Conservation (phyloP, 1,140 invertebrate species). For the Tachypleus tridentatus region DNA sequence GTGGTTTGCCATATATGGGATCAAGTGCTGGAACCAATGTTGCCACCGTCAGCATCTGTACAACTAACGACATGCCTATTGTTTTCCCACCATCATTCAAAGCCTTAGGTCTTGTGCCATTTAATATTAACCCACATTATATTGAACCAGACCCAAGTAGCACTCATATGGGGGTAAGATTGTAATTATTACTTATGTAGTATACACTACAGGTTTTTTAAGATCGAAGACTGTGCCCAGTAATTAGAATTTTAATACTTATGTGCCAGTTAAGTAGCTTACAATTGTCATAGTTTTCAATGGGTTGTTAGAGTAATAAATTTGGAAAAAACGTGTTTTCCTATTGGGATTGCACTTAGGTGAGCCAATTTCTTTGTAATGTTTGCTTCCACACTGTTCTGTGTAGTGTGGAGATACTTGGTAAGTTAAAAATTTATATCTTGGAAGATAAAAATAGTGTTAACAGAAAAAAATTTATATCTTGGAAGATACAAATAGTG, state of each 20-base stretch:
- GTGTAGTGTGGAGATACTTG: no score
- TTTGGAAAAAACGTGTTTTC: neutral
- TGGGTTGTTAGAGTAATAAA: neutral
- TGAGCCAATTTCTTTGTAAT: neutral
- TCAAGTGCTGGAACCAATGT: slow-evolving; percentile 73
- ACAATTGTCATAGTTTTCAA: slow-evolving; percentile 6
- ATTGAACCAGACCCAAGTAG: slow-evolving; percentile 47
- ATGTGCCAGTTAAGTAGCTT: neutral
- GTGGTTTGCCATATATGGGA: slow-evolving; percentile 60
- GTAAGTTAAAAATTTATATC: no score
- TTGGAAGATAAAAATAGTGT: no score
- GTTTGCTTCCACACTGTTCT: no score
- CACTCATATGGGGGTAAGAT: slow-evolving; percentile 56
- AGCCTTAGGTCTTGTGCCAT: slow-evolving; percentile 57
- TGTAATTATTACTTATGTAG: neutral
- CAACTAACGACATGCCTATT: slow-evolving; percentile 79
- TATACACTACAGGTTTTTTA: neutral
- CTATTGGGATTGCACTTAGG: neutral
- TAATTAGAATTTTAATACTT: neutral
- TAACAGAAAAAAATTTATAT: no score
- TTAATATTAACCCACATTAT: slow-evolving; percentile 79
- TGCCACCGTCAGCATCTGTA: slow-evolving; percentile 58
- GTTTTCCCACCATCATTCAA: slow-evolving; percentile 58
- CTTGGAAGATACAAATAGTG: no score
- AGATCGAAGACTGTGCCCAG: neutral